A percentile compares a stretch with the other conserved stretches of the same genome.
Conservation (phyloP, 2,113 vertebrate genomes). For the Lutjanus erythropterus region DNA sequence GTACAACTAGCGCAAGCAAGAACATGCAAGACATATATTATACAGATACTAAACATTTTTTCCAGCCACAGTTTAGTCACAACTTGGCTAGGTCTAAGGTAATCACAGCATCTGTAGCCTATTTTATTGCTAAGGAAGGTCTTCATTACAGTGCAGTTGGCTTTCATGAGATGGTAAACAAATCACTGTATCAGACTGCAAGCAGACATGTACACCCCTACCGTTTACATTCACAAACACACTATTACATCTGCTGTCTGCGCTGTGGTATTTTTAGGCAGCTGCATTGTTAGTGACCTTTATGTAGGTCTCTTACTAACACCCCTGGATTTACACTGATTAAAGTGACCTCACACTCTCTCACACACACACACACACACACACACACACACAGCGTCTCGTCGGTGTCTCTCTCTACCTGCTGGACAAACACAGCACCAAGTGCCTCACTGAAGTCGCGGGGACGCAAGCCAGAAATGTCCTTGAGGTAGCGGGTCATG, state of each 20-base stretch:
- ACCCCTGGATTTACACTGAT: slow-evolving; percentile 70
- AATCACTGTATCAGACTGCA: too few relatives aligned
- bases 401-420: slow-evolving; percentile 49
- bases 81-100: too few relatives aligned
- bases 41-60: too few relatives aligned
- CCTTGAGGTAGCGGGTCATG: slow-evolving; percentile 62
- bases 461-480: slow-evolving; percentile 36
- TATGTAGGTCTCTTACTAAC: slow-evolving; percentile 65
- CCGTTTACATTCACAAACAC: slow-evolving; percentile 14
- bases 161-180: too few relatives aligned
- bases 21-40: too few relatives aligned
- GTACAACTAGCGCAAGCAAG: too few relatives aligned
- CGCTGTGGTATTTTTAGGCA: slow-evolving; percentile 63
- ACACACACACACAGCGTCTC: slow-evolving; percentile 5
- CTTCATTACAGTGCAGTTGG: too few relatives aligned
- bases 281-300: slow-evolving; percentile 73
- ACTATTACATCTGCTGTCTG: slow-evolving; percentile 19
- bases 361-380: not conserved
- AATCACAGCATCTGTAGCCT: too few relatives aligned
- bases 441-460: slow-evolving; percentile 36
- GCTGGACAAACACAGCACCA: slow-evolving; percentile 21
- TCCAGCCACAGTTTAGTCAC: too few relatives aligned
- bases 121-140: too few relatives aligned
- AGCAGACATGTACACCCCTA: too few relatives aligned
- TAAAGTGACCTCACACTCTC: slow-evolving; percentile 62